Conservation (phyloP, 2,888 invertebrate genomes). For the Acronicta leporina region DNA sequence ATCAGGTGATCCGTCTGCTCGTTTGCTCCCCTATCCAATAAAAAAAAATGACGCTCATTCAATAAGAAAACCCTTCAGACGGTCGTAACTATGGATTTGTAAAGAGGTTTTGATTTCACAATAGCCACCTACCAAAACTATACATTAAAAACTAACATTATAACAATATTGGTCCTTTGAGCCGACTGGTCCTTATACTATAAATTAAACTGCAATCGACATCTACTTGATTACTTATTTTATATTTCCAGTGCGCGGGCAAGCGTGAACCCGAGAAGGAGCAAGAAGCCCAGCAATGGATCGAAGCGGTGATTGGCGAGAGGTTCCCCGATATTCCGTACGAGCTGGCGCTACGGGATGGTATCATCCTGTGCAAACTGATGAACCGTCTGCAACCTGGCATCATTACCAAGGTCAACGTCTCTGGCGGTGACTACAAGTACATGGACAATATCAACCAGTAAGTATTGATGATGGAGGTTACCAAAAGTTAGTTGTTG, state of each 20-base stretch:
- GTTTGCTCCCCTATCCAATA: too few species aligned
- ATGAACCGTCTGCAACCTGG: constrained; percentile 97
- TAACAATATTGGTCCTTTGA: too few species aligned
- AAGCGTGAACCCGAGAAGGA: constrained; percentile 95
- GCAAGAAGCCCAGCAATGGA: constrained; percentile 95
- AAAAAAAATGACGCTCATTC: too few species aligned
- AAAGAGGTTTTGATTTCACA: too few species aligned
- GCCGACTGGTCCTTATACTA: background rate
- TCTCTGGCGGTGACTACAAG: constrained; percentile 96
- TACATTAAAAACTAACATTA: too few species aligned
- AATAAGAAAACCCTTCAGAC: too few species aligned
- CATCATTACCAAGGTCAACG: constrained; percentile 94
- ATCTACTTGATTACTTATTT: background rate
- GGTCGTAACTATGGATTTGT: too few species aligned
- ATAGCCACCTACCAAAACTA: too few species aligned
- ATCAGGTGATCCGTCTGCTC: too few species aligned
- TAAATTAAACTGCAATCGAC: background rate
- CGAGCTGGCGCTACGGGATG: constrained; percentile 94
- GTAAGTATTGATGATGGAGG: constrained; percentile 86
- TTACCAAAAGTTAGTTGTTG: too few species aligned
- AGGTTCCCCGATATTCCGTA: constrained; percentile 92
- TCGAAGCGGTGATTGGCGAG: constrained; percentile 94
- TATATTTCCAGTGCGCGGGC: constrained; percentile 92
- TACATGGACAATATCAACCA: constrained; percentile 98
- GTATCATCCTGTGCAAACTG: constrained; percentile 95